A percentile compares a stretch with the other conserved stretches of the same genome.
Conservation (phyloP, 2,888 invertebrate genomes). For the Spatulosminthurus flaviceps region DNA sequence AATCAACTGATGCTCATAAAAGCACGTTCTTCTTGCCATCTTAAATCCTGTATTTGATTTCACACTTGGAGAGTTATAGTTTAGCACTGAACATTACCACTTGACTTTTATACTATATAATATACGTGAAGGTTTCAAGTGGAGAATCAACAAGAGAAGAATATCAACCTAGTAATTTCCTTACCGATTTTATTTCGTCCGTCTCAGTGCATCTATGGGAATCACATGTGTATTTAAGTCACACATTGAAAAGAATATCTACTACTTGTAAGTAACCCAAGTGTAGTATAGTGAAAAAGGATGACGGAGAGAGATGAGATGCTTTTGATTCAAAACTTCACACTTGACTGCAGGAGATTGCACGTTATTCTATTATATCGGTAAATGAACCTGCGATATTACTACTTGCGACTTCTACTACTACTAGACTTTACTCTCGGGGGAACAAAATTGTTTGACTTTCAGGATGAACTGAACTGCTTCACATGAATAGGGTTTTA, state of each 20-base stretch:
- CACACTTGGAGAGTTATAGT: slow-evolving; percentile 4
- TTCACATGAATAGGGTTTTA: slow-evolving; percentile 4
- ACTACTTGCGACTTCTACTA: too few species aligned
- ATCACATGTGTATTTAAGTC: not conserved
- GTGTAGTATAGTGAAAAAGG: too few species aligned
- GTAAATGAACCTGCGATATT: slow-evolving; percentile 28
- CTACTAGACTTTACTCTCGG: not conserved
- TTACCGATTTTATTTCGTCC: not conserved
- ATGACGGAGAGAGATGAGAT: too few species aligned
- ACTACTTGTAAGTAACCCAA: not conserved
- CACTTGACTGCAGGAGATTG: slow-evolving; percentile 14
- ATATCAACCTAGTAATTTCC: slow-evolving; percentile 3
- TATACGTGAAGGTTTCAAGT: slow-evolving; percentile 11
- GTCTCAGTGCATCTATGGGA: not conserved
- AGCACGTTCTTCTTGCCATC: not conserved
- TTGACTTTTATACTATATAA: slow-evolving; percentile 10
- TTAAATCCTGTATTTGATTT: slow-evolving; percentile 2
- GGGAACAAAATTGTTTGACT: slow-evolving; percentile 11
- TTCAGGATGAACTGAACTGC: slow-evolving; percentile 18
- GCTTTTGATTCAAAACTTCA: slow-evolving; percentile 10
- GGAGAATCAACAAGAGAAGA: not conserved
- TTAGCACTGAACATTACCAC: slow-evolving; percentile 11
- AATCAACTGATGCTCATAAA: not conserved
- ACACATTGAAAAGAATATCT: not conserved
- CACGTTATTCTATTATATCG: slow-evolving; percentile 27